Base-by-base conservation (phyloP, 1,140 invertebrate genomes). In the Hylyphantes graminicola region DNA sequence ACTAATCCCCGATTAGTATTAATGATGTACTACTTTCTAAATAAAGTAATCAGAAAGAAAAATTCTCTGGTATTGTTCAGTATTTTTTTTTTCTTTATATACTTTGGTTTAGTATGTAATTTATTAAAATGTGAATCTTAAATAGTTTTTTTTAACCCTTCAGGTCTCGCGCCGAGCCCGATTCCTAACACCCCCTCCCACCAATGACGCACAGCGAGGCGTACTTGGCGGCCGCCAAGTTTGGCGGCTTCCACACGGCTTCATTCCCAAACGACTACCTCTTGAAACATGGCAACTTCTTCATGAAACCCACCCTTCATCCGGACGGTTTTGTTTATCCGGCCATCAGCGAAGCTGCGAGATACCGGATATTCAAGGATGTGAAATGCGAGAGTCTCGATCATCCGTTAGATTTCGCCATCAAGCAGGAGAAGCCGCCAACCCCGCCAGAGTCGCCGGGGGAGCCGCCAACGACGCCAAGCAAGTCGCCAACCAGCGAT, bases 391-490 rank as follows among this genome's bases (percentile, higher is more conserved):
- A 61, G 55, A 55, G 59, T 9, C 48, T 35, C 7, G 82, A 85
- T 35, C n/a, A 59, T 0, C 82, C 82, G 7, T 19, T 85, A 15
- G 63, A 85, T 21, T 85, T 85, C 19, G 82, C 74, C 55, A 77
- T 85, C 65, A 85, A 85, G 50, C 74, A 77, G n/a, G 82, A 85
- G 57, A 85, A 85, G 12, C 82, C 82, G 0, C 73, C 82, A 1
- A 85, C 82, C 0, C 82, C 82, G 3, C 81, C 81, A n/a, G 72
- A 61, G 4, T 77, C 82, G 5, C n/a, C n/a, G n/a, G n/a, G n/a
- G n/a, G n/a, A n/a, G n/a, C 50, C 82, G 2, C 68, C 74, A 3
- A 73, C 82, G 3, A 67, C 59, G 7, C 54, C 76, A 17, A 50
- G 48, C 6, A 64, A 48, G 8, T 53, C 80, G 2, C 19, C 80